Evolutionary conservation across 2,113 vertebrate genomes (phyloP), one percentile per base, ranked within the genome.

Genomic region (Telmatochromis sp.): DNA sequence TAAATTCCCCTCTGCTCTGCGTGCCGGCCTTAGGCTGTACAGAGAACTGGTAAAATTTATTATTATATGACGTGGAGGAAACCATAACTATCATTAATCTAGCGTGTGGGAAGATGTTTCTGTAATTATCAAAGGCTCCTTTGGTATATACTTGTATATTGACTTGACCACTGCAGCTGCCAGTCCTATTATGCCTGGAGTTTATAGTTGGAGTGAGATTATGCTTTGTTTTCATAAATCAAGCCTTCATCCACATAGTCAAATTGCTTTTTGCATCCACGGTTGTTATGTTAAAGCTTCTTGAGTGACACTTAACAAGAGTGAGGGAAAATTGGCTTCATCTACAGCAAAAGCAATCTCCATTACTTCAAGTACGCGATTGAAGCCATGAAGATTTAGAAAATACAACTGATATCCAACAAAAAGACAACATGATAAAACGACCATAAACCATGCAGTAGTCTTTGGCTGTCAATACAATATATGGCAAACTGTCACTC

Each of bases 11-110:
- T 81, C 23, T 70, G 80, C 80, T 51, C 17, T 57, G 75, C 12
- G 26, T 49, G 23, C 42, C 12, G 19, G 85, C 90, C 70, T 90
- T 1, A 82, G 86, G 89, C 82, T 33, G 31, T 23, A 73, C 40
- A 7, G 1, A 47, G 63, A 78, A 68, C 33, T 68, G 70, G 68
- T 70, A 82, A 78, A 90, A 88, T 89, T 1, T 14, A 90, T 73
- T 70, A 83, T 88, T 51, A 87, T 68, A 45, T 42, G 42, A 49
- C 1, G 1, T 6, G 73, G 0, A 51, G 45, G 45, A 83, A 15
- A 57, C 82, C 6, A 53, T 63, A 89, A 84, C 85, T 86, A 86
- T 91, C 80, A 90, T 83, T 86, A 37, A 83, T 87, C 65, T 51
- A 89, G 40, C 37, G 11, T 75, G 84, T 73, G 79, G 78, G 83